Evolutionary conservation across 2,797 vertebrate genomes (phyloP).

Genomic region (Alcedo atthis): DNA sequence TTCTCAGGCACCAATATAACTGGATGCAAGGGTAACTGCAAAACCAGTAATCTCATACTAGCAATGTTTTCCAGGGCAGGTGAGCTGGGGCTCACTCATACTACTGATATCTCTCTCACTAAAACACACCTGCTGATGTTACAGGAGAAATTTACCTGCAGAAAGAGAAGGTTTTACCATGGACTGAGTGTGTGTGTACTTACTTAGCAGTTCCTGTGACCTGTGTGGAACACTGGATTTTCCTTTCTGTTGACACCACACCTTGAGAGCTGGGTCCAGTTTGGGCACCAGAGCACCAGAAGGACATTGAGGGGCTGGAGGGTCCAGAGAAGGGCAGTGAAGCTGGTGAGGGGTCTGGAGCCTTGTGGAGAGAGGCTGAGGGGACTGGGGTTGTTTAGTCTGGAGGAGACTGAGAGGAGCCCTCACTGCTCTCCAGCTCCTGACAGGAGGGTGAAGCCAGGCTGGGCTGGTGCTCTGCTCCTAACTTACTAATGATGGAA

Average conservation of each 20-base stretch:
- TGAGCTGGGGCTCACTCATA: background rate
- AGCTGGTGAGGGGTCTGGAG: too few species aligned
- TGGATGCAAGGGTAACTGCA: background rate
- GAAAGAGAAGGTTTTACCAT: rapidly evolving
- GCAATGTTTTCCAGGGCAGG: background rate
- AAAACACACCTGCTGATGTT: background rate
- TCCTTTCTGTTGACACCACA: background rate
- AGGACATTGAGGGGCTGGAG: too few species aligned
- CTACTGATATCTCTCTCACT: background rate
- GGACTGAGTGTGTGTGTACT: background rate
- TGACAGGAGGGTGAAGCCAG: too few species aligned
- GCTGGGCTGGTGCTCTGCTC: too few species aligned
- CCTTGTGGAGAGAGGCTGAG: too few species aligned
- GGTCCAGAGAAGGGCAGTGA: too few species aligned
- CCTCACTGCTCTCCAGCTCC: too few species aligned
- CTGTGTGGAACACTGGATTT: background rate
- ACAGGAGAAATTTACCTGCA: background rate
- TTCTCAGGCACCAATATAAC: background rate
- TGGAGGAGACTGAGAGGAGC: too few species aligned
- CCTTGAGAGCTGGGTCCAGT: too few species aligned
- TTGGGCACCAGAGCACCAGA: too few species aligned
- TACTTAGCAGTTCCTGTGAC: background rate
- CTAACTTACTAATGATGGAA: too few species aligned
- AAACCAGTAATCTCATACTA: background rate
- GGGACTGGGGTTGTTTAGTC: too few species aligned